Conservation (phyloP, 2,113 vertebrate species). For the Rhombomys opimus region DNA sequence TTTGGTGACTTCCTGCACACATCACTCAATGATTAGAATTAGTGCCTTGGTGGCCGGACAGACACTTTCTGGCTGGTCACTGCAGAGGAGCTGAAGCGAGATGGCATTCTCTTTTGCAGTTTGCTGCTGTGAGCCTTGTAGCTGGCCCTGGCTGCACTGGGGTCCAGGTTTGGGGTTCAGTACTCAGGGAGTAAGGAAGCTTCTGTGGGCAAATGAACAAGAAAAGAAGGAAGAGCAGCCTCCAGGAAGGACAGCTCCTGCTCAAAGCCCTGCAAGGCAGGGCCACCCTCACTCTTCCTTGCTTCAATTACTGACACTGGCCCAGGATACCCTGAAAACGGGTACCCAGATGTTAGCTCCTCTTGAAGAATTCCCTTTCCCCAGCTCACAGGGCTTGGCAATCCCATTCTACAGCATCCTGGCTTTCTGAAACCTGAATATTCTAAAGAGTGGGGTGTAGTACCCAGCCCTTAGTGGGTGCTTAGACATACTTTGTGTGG, state of each 20-base stretch:
- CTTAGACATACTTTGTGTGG: background rate
- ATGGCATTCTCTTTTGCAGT: background rate
- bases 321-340: background rate
- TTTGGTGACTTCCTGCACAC: background rate
- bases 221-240: background rate
- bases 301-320: background rate
- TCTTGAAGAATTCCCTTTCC: background rate
- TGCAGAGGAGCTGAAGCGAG: background rate
- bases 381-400: fast-evolving
- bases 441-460: background rate
- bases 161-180: too few species aligned
- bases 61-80: background rate
- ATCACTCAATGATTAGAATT: background rate
- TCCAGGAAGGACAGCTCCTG: too few species aligned
- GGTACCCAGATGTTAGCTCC: too few species aligned
- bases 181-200: background rate
- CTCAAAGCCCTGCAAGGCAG: background rate
- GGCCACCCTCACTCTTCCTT: background rate
- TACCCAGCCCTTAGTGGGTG: background rate
- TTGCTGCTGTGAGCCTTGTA: background rate
- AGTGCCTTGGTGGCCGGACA: background rate
- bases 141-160: background rate
- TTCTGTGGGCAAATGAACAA: background rate
- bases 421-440: background rate
- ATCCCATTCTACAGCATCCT: background rate